phyloP scores from a whole-genome alignment of 2,113 vertebrate species.

The Ceyx melanurus region DNA sequence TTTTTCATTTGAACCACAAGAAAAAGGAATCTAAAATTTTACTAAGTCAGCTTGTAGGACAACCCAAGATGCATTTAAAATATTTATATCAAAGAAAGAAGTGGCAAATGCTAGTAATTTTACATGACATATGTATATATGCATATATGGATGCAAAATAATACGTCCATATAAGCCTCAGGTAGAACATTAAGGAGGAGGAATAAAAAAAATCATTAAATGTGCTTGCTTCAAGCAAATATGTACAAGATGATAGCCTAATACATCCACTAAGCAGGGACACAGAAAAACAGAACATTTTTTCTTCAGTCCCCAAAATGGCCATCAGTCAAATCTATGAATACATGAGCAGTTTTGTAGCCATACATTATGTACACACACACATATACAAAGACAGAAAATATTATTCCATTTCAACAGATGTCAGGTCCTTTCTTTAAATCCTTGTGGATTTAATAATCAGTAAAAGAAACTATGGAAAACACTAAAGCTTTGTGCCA shows the following conservation, averaged over 20 bases:
- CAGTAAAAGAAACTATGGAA: neutral
- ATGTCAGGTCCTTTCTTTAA: neutral
- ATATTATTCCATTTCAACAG: neutral
- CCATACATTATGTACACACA: neutral
- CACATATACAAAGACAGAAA: neutral
- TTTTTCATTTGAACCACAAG: conserved; percentile 49
- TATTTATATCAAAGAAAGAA: neutral
- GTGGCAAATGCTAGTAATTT: neutral
- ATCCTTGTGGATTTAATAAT: neutral
- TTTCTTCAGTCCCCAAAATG: neutral
- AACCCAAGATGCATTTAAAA: neutral
- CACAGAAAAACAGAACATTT: neutral
- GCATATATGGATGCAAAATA: neutral
- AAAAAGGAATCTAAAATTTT: conserved; percentile 1
- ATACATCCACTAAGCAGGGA: neutral
- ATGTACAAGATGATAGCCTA: neutral
- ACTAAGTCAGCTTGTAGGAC: neutral
- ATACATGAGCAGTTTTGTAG: neutral
- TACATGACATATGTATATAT: neutral
- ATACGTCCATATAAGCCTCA: neutral
- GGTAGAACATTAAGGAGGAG: neutral
- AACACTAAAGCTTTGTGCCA: neutral
- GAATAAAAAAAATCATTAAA: neutral
- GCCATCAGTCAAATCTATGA: neutral
- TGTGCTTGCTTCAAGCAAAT: neutral